Base-by-base conservation (phyloP, 2,113 vertebrate species). In the Numida meleagris region DNA sequence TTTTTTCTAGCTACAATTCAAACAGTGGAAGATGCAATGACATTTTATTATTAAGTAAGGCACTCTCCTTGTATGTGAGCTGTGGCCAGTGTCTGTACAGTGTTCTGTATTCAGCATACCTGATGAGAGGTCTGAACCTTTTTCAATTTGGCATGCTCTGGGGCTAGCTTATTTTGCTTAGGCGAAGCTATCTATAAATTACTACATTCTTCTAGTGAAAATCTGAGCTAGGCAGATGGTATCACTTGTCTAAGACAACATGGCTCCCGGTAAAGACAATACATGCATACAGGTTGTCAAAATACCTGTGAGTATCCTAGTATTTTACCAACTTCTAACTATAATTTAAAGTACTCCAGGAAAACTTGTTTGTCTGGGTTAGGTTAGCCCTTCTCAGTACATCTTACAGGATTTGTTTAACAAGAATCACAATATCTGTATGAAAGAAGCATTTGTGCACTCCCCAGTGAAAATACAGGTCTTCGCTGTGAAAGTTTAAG, bases 151-250 rank as follows among this genome's bases (percentile, higher is more conserved):
- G 40, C 58, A 42, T 38, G 43, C 51, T 63, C 65, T 42, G 66
- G 70, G 46, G 4, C 43, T 80, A 36, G 17, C 46, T 68, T 48
- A 27, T 45, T 86, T 43, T 76, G 40, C 33, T 73, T 19, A 57
- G n/a, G 79, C 62, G 72, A 87, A 77, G 57, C 33, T 45, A 10
- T 34, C 57, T 12, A 27, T 42, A 51, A 74, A 94, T 25, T 86
- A 80, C 65, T 51, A 38, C 89, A 82, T 27, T 45, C 85, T 83
- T 88, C 79, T 82, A 78, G 93, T 81, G 79, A 80, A 58, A 77
- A 79, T 36, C 70, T 81, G 75, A 80, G 31, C 10, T 2, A n/a
- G 10, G 46, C 31, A 85, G 70, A 63, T 72, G n/a, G 57, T 14
- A 78, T 48, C 88, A 36, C 59, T 12, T 36, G 24, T 8, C 59